phyloP scores from a whole-genome alignment of 2,797 vertebrate species.

The Echeneis naucrates region DNA sequence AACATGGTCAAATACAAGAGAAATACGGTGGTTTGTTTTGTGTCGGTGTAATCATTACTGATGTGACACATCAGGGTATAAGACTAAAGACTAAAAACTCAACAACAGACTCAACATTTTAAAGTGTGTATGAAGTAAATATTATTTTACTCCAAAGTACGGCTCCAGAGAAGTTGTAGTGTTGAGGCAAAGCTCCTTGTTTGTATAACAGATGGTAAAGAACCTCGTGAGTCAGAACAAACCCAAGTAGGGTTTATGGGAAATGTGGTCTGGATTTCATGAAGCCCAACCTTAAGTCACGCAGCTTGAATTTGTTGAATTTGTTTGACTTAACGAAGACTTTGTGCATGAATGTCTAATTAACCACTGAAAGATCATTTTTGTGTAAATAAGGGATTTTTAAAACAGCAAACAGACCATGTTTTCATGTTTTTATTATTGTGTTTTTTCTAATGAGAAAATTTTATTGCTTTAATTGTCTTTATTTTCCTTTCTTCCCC shows the following conservation, averaged over 20 bases:
- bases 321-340: neutral
- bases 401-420: neutral
- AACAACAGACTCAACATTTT: no score
- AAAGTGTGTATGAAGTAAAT: conserved; percentile 7
- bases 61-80: conserved; percentile 1
- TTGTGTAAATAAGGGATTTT: conserved; percentile 9
- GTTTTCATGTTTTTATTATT: neutral
- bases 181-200: conserved; percentile 15
- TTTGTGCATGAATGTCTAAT: neutral
- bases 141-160: neutral
- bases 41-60: neutral
- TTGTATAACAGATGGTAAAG: conserved; percentile 23
- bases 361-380: neutral
- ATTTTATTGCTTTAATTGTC: conserved; percentile 3
- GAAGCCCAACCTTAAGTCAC: conserved; percentile 37
- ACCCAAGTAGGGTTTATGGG: conserved; percentile 26
- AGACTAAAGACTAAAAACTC: no score
- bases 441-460: neutral
- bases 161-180: neutral
- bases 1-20: neutral
- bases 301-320: neutral
- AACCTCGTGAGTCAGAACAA: conserved; percentile 14
- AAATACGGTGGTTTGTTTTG: neutral
- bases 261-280: conserved; percentile 31
- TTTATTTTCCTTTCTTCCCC: conserved; percentile 4